Base-by-base conservation (phyloP, 2,113 vertebrate genomes). In the Clarias gariepinus region DNA sequence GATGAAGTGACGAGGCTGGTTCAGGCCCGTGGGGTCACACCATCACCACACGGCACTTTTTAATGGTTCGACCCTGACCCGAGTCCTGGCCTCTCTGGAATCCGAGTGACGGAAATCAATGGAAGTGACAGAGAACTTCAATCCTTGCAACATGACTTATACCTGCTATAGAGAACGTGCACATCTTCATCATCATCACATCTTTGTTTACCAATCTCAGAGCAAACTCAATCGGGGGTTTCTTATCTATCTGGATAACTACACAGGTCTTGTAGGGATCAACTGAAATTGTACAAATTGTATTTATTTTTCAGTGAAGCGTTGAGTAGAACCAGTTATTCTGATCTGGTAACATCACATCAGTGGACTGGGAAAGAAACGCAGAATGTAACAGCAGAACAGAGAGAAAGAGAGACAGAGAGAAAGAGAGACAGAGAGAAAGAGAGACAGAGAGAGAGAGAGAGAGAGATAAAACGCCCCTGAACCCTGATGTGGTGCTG, bases 401-500 rank as follows among this genome's bases (percentile, higher is more conserved):
- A 41, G 53, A 12, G 9, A 76, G 47, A 53, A 3, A 36, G 33
- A 36, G 1, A 36, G 33, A 36, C 33, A 36, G 33, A 36, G 33
- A 36, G 33, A 36, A 1, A 36, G 33, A 36, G 1, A 3, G 33
- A 36, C 1, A 36, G 33, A 36, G 33, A 36, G 33, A 36, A 1
- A 36, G 33, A 36, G 1, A 36, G 33, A 36, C 33, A 36, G 33
- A 36, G 33, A 36, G 1, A 36, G 33, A 36, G 33, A 36, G 1
- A 36, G 33, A 53, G 12, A 53, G 9, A 0, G 19, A 36, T 30
- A 25, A 71, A 71, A 74, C 82, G 78, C 71, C 85, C 82, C n/a
- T 10, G 7, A 89, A 86, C 36, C 84, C 81, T 77, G 58, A 87
- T 82, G 77, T 30, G 60, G 71, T 25, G 71, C 41, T 13, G 4